phyloP scores from a whole-genome alignment of 2,113 vertebrate genomes.

The Diadophis punctatus region DNA sequence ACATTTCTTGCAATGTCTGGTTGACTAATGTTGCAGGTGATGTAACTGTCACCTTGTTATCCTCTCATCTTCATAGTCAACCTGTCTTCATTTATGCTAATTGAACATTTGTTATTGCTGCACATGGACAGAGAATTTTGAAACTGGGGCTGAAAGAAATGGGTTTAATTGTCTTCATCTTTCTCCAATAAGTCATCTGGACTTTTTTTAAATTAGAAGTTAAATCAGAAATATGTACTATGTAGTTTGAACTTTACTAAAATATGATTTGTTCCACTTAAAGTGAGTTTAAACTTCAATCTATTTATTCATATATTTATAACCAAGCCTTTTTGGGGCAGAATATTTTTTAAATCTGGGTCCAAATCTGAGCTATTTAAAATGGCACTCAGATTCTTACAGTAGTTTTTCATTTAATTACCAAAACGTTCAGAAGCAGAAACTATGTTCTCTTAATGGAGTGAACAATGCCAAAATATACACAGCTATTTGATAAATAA shows the following conservation, averaged over 20 bases:
- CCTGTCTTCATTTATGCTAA: background rate
- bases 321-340: background rate
- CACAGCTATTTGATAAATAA: background rate
- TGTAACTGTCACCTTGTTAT: background rate
- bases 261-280: background rate
- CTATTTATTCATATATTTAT: background rate
- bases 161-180: background rate
- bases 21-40: background rate
- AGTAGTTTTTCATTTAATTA: background rate
- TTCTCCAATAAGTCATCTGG: background rate
- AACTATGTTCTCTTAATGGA: background rate
- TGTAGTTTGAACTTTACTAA: background rate
- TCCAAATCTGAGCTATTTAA: background rate
- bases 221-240: background rate
- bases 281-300: background rate
- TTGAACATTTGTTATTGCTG: background rate
- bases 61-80: background rate
- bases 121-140: background rate
- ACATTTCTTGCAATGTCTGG: background rate
- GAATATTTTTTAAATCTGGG: background rate
- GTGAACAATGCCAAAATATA: background rate
- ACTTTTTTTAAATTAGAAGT: background rate
- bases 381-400: background rate
- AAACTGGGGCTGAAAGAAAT: background rate
- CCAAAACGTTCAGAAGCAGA: background rate